phyloP scores from a whole-genome alignment of 2,888 invertebrate species.

The Tupiocoris notatus region DNA sequence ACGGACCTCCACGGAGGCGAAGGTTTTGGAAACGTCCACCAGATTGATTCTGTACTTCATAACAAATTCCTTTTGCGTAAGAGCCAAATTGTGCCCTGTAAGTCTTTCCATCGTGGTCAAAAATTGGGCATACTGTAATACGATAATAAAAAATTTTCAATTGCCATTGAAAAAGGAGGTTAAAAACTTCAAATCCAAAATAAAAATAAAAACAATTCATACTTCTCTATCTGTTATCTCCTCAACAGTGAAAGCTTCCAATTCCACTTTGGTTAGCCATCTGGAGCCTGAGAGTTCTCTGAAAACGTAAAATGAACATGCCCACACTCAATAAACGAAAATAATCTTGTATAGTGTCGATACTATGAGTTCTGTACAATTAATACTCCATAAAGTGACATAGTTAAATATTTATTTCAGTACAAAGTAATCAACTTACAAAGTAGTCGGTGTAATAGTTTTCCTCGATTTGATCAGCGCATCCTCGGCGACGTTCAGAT shows the following conservation, averaged over 20 bases:
- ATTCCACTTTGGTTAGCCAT: conserved; percentile 67
- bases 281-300: conserved; percentile 61
- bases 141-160: neutral
- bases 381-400: neutral
- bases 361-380: neutral
- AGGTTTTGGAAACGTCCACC: conserved; percentile 51
- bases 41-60: conserved; percentile 66
- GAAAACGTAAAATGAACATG: no score
- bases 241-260: conserved; percentile 61
- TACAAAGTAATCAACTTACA: no score
- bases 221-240: conserved; percentile 60
- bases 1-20: neutral
- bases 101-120: conserved; percentile 70
- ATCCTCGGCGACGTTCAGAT: conserved; percentile 18
- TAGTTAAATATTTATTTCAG: no score
- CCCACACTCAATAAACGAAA: no score
- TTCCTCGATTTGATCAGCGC: conserved; percentile 12
- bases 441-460: neutral
- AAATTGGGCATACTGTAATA: conserved; percentile 35
- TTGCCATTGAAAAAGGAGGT: neutral
- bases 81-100: conserved; percentile 68
- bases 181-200: no score
- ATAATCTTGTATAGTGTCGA: conserved; percentile 8
- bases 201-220: no score
- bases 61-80: conserved; percentile 70